Percentiles rank a stretch among this genome's conserved stretches.
These are phyloP conservation scores for Ceriagrion tenellum DNA, from an alignment of 2,888 invertebrate species.

Conservation along the genomic window DNA sequence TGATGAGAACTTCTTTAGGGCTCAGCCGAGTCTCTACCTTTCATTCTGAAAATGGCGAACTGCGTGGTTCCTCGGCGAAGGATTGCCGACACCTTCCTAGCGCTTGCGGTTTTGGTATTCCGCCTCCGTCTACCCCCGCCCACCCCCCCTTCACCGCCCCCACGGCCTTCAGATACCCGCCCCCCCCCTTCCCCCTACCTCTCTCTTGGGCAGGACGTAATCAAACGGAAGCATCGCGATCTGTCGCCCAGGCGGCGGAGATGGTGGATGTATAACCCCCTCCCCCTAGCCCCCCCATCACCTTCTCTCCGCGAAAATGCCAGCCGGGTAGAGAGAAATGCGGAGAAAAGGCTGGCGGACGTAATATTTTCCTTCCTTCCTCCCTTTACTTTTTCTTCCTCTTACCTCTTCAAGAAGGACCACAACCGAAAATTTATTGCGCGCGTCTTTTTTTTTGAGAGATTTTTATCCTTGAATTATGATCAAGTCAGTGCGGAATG, in stretches of 20 bases:
- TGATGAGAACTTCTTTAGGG: too few species aligned
- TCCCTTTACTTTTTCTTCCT: neutral
- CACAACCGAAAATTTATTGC: neutral
- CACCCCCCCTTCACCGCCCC: neutral
- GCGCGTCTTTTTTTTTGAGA: neutral
- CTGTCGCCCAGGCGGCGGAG: neutral
- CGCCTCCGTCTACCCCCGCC: too few species aligned
- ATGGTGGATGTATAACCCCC: too few species aligned
- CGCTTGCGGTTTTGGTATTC: too few species aligned
- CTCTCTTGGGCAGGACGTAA: neutral
- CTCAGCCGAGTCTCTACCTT: too few species aligned
- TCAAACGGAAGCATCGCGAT: slow-evolving; percentile 22
- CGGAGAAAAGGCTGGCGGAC: neutral
- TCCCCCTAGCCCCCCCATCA: neutral
- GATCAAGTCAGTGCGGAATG: neutral
- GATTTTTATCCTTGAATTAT: slow-evolving; percentile 22
- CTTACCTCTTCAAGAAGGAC: neutral
- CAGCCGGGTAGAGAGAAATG: neutral
- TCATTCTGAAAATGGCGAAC: too few species aligned
- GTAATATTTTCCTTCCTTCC: neutral
- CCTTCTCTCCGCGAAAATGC: neutral
- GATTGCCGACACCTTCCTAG: too few species aligned
- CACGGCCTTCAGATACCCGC: neutral
- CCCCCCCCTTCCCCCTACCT: neutral
- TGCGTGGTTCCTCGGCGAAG: too few species aligned